Base-by-base conservation (phyloP, 35 echinoderm and acorn worm species). In the Lytechinus variegatus region DNA sequence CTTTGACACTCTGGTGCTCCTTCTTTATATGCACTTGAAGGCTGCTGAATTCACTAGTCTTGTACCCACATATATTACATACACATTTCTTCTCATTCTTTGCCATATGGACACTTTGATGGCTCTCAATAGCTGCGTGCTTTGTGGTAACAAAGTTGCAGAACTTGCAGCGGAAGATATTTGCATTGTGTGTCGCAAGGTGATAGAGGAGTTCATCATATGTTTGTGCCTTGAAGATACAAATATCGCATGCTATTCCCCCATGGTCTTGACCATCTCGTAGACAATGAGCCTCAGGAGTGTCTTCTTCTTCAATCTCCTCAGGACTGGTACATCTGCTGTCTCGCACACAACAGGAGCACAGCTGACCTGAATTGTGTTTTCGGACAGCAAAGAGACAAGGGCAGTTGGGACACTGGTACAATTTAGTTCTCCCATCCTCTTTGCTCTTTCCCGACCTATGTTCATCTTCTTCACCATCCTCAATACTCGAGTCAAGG, bases 81-180 rank as follows among this genome's bases (percentile, higher is more conserved):
- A 95, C 87, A 95, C 96, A 99, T 95, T 96, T 98, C 54, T 96
- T 95, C 27, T 51, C 54, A n/a, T 33, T 86, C 51, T 90, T 52
- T 29, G 94, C 57, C 52, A 60, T 91, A 95, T 92, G 92, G 10
- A 91, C 54, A 66, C 53, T 95, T 86, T 97, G 95, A 86, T 99
- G 98, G 33, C 89, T 95, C 53, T 96, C 86, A 54, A 99, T 99
- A 9, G 87, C 61, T 24, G 55, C 13, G 52, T 98, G 54, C 9
- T 66, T 88, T n/a, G 98, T 98, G 92, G 97, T 99, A 19, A 99
- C 97, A 97, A 96, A 99, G 61, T 99, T 97, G 95, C 98, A 99
- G 10, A 99, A 92, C 89, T 97, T 96, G 94, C 98, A 99, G 56
- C 97, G 98, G 95, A 96, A 99, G 55, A 99, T 99, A 28, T 97